These are phyloP conservation scores for Eospalax fontanierii DNA, from an alignment of 2,797 vertebrate genomes.

Conservation along the genomic window DNA sequence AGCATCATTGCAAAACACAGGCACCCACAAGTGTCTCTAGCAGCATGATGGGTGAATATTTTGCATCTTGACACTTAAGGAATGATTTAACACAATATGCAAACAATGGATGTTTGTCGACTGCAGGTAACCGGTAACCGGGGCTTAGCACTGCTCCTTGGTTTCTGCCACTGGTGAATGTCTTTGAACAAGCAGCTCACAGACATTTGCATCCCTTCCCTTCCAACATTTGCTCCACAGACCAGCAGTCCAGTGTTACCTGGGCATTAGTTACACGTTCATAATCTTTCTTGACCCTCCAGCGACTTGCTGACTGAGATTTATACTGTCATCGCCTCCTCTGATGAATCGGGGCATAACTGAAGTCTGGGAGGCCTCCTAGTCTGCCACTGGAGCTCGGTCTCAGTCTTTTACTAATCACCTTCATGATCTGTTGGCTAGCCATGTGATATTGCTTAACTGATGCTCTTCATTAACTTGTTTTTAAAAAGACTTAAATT, in stretches of 20 bases:
- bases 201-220: background rate
- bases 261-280: background rate
- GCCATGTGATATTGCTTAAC: background rate
- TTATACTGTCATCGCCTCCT: background rate
- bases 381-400: too few species aligned
- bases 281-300: rapidly evolving
- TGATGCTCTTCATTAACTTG: background rate
- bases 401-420: background rate
- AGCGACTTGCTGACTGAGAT: background rate
- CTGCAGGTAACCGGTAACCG: too few species aligned
- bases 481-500: background rate
- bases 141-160: too few species aligned
- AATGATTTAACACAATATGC: background rate
- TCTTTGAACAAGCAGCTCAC: background rate
- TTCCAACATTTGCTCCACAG: background rate
- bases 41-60: background rate
- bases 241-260: rapidly evolving
- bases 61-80: background rate
- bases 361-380: background rate
- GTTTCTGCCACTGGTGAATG: background rate
- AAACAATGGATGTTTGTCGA: too few species aligned
- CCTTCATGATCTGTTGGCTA: background rate
- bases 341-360: background rate
- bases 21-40: background rate
- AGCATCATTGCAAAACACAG: background rate